Evolutionary conservation across 2,888 invertebrate species (phyloP), one percentile per base, ranked within the genome.

Genomic region (Eupithecia centaureata): DNA sequence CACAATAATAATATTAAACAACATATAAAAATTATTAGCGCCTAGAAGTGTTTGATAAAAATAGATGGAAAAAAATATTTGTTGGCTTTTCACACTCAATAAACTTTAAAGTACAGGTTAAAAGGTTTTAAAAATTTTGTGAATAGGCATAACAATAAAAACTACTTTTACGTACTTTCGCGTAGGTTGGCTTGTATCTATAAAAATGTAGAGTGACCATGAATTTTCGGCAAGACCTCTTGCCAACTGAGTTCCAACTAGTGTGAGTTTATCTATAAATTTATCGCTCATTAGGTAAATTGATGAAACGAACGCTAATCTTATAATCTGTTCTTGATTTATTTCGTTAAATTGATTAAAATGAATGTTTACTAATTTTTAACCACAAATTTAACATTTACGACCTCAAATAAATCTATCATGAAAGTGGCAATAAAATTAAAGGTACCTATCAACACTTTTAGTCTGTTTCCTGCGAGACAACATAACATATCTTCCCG

Each of bases 401-500:
- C 30, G 42, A 38, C 38, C 42, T 42, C n/a, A 42, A 25, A 42
- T 35, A 42, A 42, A 42, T 22, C 3, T 18, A 42, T 1, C 38
- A n/a, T 15, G 5, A 18, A 8, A 8, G 2, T 42, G 18, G 18
- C 18, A 42, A 22, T 42, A 18, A 0, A 38, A 38, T 22, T 10
- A 42, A 42, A 47, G 18, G 3, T 12, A 47, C n/a, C n/a, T n/a
- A n/a, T n/a, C 1, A 33, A n/a, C 28, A 47, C 18, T 35, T 67
- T 61, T 35, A 28, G n/a, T 63, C 25, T 25, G 62, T 70, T 60
- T 64, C 52, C 42, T 54, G 13, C 56, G 42, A 56, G 25, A 62
- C 56, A 56, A 42, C 63, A 63, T 65, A 65, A 60, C 38, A 64
- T 62, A 38, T 85, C 82, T 85, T 79, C 82, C 81, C 82, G 82